Base-by-base conservation (phyloP, 2,888 invertebrate genomes). In the Drosophila prostipennis region DNA sequence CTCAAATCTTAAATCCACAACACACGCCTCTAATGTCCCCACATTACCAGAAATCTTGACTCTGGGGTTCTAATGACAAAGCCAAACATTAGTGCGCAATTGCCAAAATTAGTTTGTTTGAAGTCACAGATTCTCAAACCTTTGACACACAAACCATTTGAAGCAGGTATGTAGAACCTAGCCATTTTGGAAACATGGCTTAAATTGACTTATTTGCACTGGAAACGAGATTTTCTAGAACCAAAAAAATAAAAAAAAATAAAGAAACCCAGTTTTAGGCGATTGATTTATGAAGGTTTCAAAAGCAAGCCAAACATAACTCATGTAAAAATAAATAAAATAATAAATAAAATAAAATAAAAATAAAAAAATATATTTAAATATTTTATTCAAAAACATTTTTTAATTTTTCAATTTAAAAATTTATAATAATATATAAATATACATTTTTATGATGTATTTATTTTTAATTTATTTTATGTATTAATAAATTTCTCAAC, bases 1-100 rank as follows among this genome's bases (percentile, higher is more conserved):
- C 67, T 65, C 55, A 60, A 67, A 74, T 60, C 67, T 65, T 67
- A 60, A 73, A 74, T 60, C 74, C 13, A 56, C 74, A 73, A 67
- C 68, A 73, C 73, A 73, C 68, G 73, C 56, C 55, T 57, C 52
- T 73, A 59, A 73, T 73, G 73, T 67, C 52, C 26, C 42, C 45
- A 73, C 72, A 73, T 73, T 73, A 72, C 45, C 46, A 19, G 8
- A 26, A 26, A 40, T 11, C 36, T 63, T 52, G 39, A 14, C 56
- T 72, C 42, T 29, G 26, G 34, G 14, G 37, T 69, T 69, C 70
- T 70, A 69, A 69, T 53, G 70, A 59, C 48, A 39, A 40, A 40
- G 14, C 19, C 52, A 58, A 70, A 58, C 45, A 69, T 32, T 23
- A 45, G 5, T 8, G 23, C 8, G 63, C 64, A 51, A 51, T 64